These are phyloP conservation scores for Drosophila sp. DNA, from an alignment of 1,140 invertebrate species.

Conservation along the genomic window DNA sequence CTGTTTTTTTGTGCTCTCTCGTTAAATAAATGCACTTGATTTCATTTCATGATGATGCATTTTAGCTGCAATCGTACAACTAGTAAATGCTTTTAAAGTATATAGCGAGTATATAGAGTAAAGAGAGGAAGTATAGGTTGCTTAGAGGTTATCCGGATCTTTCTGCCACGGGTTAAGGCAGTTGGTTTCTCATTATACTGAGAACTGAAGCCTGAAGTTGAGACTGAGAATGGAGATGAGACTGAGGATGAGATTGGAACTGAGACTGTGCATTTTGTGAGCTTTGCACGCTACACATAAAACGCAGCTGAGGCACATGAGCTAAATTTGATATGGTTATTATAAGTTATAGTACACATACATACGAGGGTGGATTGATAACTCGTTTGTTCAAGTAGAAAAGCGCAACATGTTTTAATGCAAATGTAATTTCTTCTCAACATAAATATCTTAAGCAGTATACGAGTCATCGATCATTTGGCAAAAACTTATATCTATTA, in stretches of 20 bases:
- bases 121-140: neutral
- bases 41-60: conserved; percentile 81
- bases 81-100: neutral
- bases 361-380: too few species aligned
- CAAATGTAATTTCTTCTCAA: too few species aligned
- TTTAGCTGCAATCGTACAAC: conserved; percentile 52
- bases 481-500: too few species aligned
- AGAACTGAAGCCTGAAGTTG: conserved; percentile 5
- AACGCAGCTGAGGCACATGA: conserved; percentile 68
- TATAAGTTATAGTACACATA: neutral
- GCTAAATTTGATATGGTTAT: conserved; percentile 55
- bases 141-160: conserved; percentile 4
- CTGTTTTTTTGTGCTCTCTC: conserved; percentile 15
- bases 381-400: too few species aligned
- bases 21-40: conserved; percentile 81
- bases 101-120: neutral
- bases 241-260: neutral
- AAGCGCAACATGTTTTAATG: too few species aligned
- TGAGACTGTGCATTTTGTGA: conserved; percentile 13
- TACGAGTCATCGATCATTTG: too few species aligned
- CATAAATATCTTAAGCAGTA: too few species aligned
- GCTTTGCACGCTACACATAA: conserved; percentile 51
- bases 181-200: conserved; percentile 70
- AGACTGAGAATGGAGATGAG: neutral
- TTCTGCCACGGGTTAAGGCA: conserved; percentile 25